phyloP scores from a whole-genome alignment of 2,113 vertebrate species.

The Pica pica region DNA sequence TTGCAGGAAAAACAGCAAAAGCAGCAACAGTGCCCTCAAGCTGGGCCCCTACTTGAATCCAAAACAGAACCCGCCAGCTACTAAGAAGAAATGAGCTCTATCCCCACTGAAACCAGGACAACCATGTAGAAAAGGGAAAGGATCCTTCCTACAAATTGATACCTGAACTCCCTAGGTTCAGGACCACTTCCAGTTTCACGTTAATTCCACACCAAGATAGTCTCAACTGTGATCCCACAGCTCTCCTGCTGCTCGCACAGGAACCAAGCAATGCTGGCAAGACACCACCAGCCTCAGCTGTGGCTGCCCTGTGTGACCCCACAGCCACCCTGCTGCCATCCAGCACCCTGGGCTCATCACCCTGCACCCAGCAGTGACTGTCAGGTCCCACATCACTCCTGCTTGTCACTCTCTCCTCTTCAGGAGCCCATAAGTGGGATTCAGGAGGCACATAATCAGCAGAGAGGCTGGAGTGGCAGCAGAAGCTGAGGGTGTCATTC shows the following conservation, averaged over 20 bases:
- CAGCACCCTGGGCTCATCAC: not conserved
- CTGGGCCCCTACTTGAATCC: not conserved
- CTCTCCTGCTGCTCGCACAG: fast-evolving
- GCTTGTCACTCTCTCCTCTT: fast-evolving
- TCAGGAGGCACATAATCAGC: not conserved
- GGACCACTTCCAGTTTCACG: not conserved
- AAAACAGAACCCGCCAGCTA: not conserved
- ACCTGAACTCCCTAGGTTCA: not conserved
- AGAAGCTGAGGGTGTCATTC: not conserved
- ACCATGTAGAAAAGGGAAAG: fast-evolving
- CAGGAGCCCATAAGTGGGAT: fast-evolving
- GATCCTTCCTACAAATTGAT: not conserved
- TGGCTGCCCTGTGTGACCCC: not conserved
- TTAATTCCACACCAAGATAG: not conserved
- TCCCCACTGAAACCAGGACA: not conserved
- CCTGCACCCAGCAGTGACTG: fast-evolving
- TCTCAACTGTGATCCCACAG: fast-evolving
- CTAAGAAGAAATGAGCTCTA: not conserved
- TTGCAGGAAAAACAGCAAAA: not conserved
- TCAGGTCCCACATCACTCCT: fast-evolving
- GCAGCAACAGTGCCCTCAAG: not conserved
- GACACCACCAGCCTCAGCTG: not conserved
- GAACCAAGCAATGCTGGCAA: fast-evolving
- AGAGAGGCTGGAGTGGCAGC: not conserved
- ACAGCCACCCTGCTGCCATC: fast-evolving